Conservation (phyloP, 2,888 invertebrate genomes). For the Ectobius pallidus region DNA sequence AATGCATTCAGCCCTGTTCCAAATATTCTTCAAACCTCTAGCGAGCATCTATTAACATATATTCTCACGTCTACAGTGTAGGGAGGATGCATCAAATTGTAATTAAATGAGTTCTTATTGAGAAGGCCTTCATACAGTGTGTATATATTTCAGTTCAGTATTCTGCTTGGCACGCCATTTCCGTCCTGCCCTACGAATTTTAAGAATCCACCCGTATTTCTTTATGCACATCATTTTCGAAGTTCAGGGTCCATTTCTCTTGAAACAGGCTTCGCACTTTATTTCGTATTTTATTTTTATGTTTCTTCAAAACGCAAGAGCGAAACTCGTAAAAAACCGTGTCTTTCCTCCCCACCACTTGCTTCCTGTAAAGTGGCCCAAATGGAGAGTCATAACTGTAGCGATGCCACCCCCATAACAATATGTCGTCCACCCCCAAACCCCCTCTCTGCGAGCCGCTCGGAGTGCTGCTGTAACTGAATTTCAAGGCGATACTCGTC, state of each 20-base stretch:
- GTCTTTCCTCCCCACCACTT: neutral
- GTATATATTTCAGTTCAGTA: no score
- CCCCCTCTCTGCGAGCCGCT: neutral
- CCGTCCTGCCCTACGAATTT: no score
- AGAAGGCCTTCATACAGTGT: no score
- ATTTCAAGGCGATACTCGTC: neutral
- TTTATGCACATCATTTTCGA: neutral
- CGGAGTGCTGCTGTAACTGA: constrained; percentile 1
- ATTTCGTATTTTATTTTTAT: constrained; percentile 26
- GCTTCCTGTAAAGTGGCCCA: constrained; percentile 27
- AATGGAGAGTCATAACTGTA: constrained; percentile 25
- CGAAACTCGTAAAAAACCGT: neutral
- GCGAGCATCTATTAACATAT: no score
- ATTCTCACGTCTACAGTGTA: no score
- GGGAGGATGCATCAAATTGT: no score
- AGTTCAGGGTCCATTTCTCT: constrained; percentile 16
- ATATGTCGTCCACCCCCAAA: neutral
- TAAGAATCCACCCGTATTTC: no score
- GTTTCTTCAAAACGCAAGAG: neutral
- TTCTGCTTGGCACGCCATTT: no score
- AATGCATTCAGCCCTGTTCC: no score
- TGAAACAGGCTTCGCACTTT: constrained; percentile 13
- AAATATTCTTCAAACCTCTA: no score
- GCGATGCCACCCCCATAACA: constrained; percentile 15
- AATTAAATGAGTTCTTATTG: no score